Evolutionary conservation across 2,888 invertebrate species (phyloP).

Genomic region (Noctua comes): DNA sequence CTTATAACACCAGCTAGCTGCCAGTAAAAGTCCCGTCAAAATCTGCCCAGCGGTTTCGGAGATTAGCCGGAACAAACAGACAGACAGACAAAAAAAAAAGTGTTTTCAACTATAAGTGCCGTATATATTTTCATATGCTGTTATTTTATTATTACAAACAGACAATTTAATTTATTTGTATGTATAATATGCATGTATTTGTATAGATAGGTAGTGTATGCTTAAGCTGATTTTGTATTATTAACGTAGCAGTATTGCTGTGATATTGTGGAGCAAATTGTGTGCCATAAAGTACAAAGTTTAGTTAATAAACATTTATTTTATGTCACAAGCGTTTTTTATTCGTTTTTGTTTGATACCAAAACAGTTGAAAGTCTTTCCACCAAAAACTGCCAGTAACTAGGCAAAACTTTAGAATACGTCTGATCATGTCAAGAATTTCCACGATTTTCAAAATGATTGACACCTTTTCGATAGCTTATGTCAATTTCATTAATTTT

Average conservation of each 20-base stretch:
- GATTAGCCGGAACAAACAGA: no score
- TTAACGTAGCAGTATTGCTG: constrained; percentile 26
- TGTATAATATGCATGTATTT: no score
- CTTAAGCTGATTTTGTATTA: neutral
- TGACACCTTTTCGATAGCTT: neutral
- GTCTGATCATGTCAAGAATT: neutral
- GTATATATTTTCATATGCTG: no score
- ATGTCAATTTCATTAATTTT: neutral
- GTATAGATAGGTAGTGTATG: neutral
- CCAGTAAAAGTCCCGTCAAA: no score
- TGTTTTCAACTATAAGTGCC: no score
- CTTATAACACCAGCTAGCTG: no score
- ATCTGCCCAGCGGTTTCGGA: no score
- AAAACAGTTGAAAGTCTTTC: neutral
- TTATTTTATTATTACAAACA: no score
- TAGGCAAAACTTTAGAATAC: neutral
- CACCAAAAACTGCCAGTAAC: neutral
- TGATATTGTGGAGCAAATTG: constrained; percentile 41
- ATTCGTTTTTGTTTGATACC: neutral
- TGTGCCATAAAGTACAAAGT: constrained; percentile 23
- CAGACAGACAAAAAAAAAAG: no score
- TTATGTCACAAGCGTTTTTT: neutral
- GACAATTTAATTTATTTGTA: no score
- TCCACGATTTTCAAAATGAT: neutral
- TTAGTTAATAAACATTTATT: constrained; percentile 22